Base-by-base conservation (phyloP, 2,113 vertebrate genomes). In the Epinephelus fuscoguttatus region DNA sequence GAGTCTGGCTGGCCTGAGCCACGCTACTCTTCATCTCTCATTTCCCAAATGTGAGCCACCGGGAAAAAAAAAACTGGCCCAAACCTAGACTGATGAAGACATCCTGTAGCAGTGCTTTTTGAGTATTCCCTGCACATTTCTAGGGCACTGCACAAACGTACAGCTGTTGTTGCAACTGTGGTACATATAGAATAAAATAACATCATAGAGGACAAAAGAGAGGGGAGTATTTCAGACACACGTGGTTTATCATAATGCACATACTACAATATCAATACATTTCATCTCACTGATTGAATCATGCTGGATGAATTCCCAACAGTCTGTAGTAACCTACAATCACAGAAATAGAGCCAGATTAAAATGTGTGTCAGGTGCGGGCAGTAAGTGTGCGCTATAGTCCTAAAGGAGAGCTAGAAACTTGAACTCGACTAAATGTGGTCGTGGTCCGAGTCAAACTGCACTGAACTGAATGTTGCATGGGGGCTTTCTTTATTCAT, bases 1-100 rank as follows among this genome's bases (percentile, higher is more conserved):
- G 74, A 57, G 57, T 78, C 81, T 68, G 63, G 80, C 82, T 70
- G 88, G 88, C 70, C 79, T 56, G 67, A 93, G 59, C 80, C 63
- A 70, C 56, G 17, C 71, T 86, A 68, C 85, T 86, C 84, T 84
- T 92, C 92, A 90, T 83, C 87, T 90, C 88, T 92, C 84, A 89
- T 93, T 92, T 89, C 87, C 84, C 83, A 92, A 93, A 92, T 90
- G 87, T 87, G 81, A 66, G 75, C 67, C 77, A 84, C 82, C 86
- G 70, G 66, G 45, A 13, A 47, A 47, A 49, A 45, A 87, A 80
- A 69, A 90, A 80, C 57, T 67, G 60, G 73, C 62, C 81, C 79
- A 78, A 63, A 59, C 63, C 47, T 70, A 30, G 60, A 85, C 83
- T 86, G 86, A 90, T 76, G 63, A 89, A 90, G 73, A 88, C 81